These are phyloP conservation scores for Ommatoiulus sabulosus DNA, from an alignment of 2,888 invertebrate genomes.

Conservation along the genomic window DNA sequence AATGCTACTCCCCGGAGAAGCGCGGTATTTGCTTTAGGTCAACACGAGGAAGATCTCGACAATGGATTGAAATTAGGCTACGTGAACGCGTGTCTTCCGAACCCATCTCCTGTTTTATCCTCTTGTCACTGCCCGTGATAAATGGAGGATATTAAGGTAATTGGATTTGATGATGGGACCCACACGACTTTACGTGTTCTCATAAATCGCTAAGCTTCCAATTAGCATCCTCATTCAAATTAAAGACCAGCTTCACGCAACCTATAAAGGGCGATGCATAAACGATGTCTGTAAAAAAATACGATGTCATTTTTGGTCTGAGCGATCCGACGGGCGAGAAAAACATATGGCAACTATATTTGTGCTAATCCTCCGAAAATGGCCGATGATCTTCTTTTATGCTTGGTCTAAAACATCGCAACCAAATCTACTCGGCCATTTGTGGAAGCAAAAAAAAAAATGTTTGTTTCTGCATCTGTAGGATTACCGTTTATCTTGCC, in stretches of 20 bases:
- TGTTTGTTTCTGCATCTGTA: not conserved
- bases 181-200: not conserved
- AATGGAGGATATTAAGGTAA: conserved; percentile 39
- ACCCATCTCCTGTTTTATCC: not conserved
- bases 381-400: not conserved
- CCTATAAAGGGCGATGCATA: not conserved
- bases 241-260: not conserved
- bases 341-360: not conserved
- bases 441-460: not conserved
- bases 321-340: not conserved
- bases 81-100: not conserved
- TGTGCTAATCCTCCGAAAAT: not conserved
- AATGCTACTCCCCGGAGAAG: conserved; percentile 18
- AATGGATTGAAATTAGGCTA: conserved; percentile 27
- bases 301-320: not conserved
- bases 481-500: not conserved
- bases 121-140: conserved; percentile 36
- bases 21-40: conserved; percentile 20
- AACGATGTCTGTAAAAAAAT: not conserved
- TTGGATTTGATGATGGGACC: conserved; percentile 9
- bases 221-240: conserved; percentile 40
- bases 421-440: not conserved
- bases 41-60: not conserved
- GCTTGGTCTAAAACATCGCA: not conserved
- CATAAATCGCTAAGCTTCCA: conserved; percentile 29